These are phyloP conservation scores for Herminia tarsipennalis DNA, from an alignment of 2,888 invertebrate species.

Conservation along the genomic window DNA sequence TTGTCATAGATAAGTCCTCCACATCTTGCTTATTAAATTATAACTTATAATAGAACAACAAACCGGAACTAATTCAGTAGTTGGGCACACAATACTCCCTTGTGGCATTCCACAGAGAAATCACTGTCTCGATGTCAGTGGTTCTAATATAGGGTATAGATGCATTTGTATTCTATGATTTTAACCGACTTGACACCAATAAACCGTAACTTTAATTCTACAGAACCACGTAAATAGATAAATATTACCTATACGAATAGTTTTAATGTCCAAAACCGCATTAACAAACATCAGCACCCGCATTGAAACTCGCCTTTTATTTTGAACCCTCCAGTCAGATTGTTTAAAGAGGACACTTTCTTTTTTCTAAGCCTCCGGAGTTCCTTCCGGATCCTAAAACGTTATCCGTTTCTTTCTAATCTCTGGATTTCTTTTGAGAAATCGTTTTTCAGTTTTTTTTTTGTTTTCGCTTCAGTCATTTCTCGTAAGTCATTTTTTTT, in stretches of 20 bases:
- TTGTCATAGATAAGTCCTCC: not conserved
- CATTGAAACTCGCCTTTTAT: conserved; percentile 19
- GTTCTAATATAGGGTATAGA: too few relatives aligned
- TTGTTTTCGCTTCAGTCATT: too few relatives aligned
- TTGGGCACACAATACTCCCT: conserved; percentile 22
- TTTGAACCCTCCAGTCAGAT: conserved; percentile 17
- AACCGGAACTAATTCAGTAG: conserved; percentile 15
- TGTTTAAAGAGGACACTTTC: conserved; percentile 28
- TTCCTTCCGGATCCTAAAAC: conserved; percentile 14
- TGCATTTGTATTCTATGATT: too few relatives aligned
- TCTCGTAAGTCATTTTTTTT: too few relatives aligned
- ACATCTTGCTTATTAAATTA: conserved; percentile 28
- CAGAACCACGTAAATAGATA: too few relatives aligned
- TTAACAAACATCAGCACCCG: too few relatives aligned
- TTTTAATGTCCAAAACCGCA: too few relatives aligned
- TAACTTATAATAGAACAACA: conserved; percentile 27
- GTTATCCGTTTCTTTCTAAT: conserved; percentile 31
- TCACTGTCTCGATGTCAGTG: conserved; percentile 19
- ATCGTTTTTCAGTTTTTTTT: too few relatives aligned
- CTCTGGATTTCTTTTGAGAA: conserved; percentile 26
- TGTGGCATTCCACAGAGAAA: conserved; percentile 33
- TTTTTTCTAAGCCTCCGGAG: conserved; percentile 20
- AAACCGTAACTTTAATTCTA: too few relatives aligned
- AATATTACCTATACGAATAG: too few relatives aligned
- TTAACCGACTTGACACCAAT: too few relatives aligned